phyloP scores from a whole-genome alignment of 2,113 vertebrate genomes.

The Typhlomys cinereus region DNA sequence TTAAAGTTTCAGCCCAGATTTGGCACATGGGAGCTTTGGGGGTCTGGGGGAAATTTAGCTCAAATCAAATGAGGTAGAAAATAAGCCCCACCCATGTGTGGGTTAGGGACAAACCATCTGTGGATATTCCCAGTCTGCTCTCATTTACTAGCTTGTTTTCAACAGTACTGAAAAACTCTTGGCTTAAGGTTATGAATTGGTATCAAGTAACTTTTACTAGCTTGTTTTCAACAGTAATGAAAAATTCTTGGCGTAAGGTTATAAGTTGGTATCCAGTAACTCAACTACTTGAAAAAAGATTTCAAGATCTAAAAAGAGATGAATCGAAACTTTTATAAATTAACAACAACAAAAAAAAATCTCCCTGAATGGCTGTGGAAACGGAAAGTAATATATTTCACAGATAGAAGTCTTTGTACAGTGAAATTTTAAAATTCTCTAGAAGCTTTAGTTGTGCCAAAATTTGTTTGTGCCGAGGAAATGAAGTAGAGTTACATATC shows the following conservation, averaged over 20 bases:
- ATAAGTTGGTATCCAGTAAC: too few relatives aligned
- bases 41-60: background rate
- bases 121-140: background rate
- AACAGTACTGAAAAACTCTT: background rate
- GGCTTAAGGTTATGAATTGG: background rate
- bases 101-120: background rate
- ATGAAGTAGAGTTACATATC: background rate
- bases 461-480: background rate
- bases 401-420: background rate
- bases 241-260: too few relatives aligned
- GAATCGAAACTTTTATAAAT: background rate
- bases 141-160: background rate
- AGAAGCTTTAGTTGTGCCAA: background rate
- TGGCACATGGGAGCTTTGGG: background rate
- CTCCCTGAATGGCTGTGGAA: background rate
- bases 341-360: too few relatives aligned
- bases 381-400: constrained; percentile 18
- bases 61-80: background rate
- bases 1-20: background rate
- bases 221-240: too few relatives aligned
- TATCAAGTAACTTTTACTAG: constrained; percentile 22
- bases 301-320: background rate
- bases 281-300: background rate
- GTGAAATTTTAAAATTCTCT: background rate
- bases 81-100: background rate